Conservation (phyloP, 1,140 invertebrate species). For the Lucilia sericata region DNA sequence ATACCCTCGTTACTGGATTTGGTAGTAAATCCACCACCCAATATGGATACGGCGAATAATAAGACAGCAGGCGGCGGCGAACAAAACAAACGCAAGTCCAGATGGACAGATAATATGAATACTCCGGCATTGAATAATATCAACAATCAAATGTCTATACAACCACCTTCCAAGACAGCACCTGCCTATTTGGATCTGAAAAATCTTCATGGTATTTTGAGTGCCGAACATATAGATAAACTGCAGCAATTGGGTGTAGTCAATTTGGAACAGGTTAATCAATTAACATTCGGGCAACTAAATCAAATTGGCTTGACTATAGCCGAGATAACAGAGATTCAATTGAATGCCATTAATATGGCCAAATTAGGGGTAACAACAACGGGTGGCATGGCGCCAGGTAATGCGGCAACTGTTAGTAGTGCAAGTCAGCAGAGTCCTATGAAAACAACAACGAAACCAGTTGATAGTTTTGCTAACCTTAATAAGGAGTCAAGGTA, state of each 20-base stretch:
- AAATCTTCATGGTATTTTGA: slow-evolving; percentile 71
- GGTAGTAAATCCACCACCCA: slow-evolving; percentile 60
- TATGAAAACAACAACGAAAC: too few relatives aligned
- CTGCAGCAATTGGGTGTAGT: slow-evolving; percentile 72
- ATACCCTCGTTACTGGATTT: slow-evolving; percentile 65
- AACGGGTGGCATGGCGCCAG: slow-evolving; percentile 46
- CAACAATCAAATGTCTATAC: slow-evolving; percentile 6
- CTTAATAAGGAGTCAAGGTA: not conserved
- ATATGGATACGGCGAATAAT: not conserved
- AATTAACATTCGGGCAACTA: slow-evolving; percentile 72
- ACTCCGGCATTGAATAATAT: not conserved
- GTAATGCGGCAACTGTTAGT: slow-evolving; percentile 37
- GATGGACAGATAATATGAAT: slow-evolving; percentile 70
- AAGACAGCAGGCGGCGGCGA: not conserved
- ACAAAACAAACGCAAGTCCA: slow-evolving; percentile 72
- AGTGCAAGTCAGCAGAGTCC: too few relatives aligned
- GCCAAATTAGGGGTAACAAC: slow-evolving; percentile 69
- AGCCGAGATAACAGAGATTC: slow-evolving; percentile 73
- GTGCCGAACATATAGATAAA: slow-evolving; percentile 71
- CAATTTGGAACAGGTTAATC: slow-evolving; percentile 72
- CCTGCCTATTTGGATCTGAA: slow-evolving; percentile 69
- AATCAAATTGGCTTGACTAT: slow-evolving; percentile 72
- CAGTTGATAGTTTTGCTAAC: too few relatives aligned
- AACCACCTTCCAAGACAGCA: slow-evolving; percentile 44
- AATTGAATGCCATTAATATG: slow-evolving; percentile 71